Evolutionary conservation across 2,113 vertebrate genomes (phyloP), one percentile per base, ranked within the genome.

Genomic region (Orycteropus afer): DNA sequence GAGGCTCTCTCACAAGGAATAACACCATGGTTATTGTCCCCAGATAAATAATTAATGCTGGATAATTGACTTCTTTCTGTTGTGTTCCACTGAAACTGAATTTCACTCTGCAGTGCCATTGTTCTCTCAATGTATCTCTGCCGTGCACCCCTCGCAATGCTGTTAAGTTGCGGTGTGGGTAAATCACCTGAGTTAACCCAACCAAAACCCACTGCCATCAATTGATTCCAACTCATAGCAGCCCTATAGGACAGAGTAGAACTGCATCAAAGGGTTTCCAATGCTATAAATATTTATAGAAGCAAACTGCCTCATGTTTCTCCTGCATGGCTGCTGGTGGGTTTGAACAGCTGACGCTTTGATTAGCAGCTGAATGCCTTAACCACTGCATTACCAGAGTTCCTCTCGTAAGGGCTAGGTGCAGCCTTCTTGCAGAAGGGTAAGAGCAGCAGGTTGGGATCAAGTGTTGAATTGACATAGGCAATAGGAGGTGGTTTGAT

Each of bases 11-110:
- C 0, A 0, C 49, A 15, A 86, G 14, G 53, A 95, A 83, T 42
- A 83, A 83, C 57, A 93, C 49, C 45, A 5, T 42, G 42, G 76
- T 80, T 94, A 73, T 93, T 95, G 91, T 95, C 29, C 37, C 40
- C n/a, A 65, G 45, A 89, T 95, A 90, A 91, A 96, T 96, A 91
- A 95, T 96, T 96, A 91, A 97, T 71, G 83, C 25, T 47, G 27
- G 45, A 79, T 96, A 95, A 96, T 95, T 96, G 79, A 83, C 78
- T 95, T 97, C 63, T 77, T 73, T 95, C 89, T 94, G 73, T 87
- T 63, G 79, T 79, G 49, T 89, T 93, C 76, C 49, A 34, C 55
- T 91, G 79, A 89, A 86, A 86, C 13, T 61, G 74, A 83, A 81
- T 92, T 89, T 97, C 61, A 73, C 65, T 86, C 82, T 77, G 32